Evolutionary conservation across 2,888 invertebrate genomes (phyloP).

Genomic region (Platycheirus rosarum): DNA sequence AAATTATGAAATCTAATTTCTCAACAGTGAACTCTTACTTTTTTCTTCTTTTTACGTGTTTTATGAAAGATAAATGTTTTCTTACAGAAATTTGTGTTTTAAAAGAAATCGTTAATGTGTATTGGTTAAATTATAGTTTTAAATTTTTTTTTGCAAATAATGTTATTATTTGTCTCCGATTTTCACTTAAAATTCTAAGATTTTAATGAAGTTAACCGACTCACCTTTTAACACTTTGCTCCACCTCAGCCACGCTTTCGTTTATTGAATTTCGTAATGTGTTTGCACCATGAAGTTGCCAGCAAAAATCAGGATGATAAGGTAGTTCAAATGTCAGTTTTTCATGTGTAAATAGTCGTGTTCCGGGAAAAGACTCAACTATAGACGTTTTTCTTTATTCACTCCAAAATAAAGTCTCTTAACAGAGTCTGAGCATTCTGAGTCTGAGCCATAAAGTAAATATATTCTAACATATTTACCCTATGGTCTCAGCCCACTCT

Average conservation of each 20-base stretch:
- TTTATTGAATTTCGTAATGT: constrained; percentile 83
- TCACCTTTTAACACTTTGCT: constrained; percentile 66
- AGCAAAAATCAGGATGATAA: constrained; percentile 45
- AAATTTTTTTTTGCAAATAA: not conserved
- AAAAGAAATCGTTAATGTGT: too few relatives aligned
- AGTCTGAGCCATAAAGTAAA: too few relatives aligned
- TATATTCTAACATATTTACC: too few relatives aligned
- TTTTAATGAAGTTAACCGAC: constrained; percentile 57
- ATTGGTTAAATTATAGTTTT: too few relatives aligned
- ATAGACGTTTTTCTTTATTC: too few relatives aligned
- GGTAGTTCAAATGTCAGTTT: constrained; percentile 54
- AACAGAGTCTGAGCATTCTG: too few relatives aligned
- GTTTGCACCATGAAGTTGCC: constrained; percentile 40
- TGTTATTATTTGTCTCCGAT: constrained; percentile 26
- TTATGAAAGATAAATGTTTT: constrained; percentile 45
- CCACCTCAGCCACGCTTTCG: constrained; percentile 92
- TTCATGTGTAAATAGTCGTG: too few relatives aligned
- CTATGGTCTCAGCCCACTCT: too few relatives aligned
- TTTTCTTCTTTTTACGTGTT: constrained; percentile 46
- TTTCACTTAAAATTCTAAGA: constrained; percentile 57
- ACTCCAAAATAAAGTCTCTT: too few relatives aligned
- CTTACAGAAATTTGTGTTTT: constrained; percentile 37
- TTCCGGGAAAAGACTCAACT: too few relatives aligned
- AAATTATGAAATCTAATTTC: constrained; percentile 35
- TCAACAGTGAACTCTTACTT: constrained; percentile 53